Conservation (phyloP, 1,140 invertebrate species). For the Anthonomus grandis region DNA sequence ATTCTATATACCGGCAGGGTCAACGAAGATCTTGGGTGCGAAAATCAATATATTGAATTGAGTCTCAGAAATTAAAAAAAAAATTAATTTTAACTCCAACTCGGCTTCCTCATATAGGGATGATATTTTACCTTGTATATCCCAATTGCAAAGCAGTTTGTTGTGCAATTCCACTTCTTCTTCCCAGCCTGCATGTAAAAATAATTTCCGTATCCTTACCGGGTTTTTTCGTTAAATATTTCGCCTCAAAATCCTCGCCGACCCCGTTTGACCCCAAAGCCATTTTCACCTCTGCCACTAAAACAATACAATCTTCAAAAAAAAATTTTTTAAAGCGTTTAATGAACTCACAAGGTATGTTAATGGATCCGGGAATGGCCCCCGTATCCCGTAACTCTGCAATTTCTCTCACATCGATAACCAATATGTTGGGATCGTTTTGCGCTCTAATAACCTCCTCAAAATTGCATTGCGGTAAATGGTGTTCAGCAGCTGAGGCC, state of each 20-base stretch:
- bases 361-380: constrained; percentile 14
- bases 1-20: no score
- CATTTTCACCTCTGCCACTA: neutral
- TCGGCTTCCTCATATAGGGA: no score
- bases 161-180: constrained; percentile 18
- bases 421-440: constrained; percentile 11
- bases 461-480: constrained; percentile 19
- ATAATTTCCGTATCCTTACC: constrained; percentile 4
- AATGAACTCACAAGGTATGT: constrained; percentile 16
- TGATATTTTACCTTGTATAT: constrained; percentile 18
- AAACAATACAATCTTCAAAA: neutral
- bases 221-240: constrained; percentile 7
- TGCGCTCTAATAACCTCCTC: constrained; percentile 13
- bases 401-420: constrained; percentile 15
- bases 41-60: no score
- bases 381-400: constrained; percentile 8
- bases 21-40: no score
- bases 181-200: constrained; percentile 18
- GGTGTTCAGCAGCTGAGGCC: neutral
- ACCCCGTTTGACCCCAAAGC: constrained; percentile 4
- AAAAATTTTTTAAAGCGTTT: no score
- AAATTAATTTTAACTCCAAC: no score
- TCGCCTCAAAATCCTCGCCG: neutral
- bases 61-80: no score
- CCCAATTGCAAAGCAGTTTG: constrained; percentile 11